These are phyloP conservation scores for Coracias cyanogaster DNA, from an alignment of 2,797 vertebrate genomes.

Conservation along the genomic window DNA sequence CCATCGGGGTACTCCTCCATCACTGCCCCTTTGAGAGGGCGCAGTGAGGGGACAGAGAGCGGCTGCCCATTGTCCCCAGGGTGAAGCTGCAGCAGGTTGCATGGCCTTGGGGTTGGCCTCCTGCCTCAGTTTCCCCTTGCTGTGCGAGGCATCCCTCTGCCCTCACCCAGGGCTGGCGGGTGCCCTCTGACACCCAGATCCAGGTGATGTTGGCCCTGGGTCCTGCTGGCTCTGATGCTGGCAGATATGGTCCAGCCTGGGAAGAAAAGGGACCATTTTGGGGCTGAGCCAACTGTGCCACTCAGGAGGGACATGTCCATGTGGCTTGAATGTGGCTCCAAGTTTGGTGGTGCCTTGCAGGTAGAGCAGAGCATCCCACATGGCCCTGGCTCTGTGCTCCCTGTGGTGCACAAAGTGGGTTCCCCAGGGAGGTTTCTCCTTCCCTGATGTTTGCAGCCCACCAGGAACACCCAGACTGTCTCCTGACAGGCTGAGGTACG, in stretches of 20 bases:
- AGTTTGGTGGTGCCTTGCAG: neutral
- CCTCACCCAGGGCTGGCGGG: accelerated
- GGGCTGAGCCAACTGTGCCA: neutral
- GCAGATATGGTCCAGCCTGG: neutral
- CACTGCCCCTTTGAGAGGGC: neutral
- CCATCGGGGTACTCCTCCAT: neutral
- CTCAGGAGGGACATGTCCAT: neutral
- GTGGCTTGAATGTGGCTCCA: accelerated
- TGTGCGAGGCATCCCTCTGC: neutral
- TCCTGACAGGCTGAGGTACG: accelerated
- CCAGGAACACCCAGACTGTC: neutral
- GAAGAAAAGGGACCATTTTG: neutral
- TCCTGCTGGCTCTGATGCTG: neutral
- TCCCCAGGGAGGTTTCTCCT: neutral
- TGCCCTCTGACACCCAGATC: neutral
- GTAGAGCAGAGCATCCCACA: neutral
- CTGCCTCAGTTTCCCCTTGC: slow-evolving; percentile 30
- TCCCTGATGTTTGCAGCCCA: neutral
- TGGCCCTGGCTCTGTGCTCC: neutral
- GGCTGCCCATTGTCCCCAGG: neutral
- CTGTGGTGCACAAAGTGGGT: accelerated
- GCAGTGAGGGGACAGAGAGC: accelerated
- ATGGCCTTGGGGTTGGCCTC: accelerated
- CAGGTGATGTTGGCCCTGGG: accelerated
- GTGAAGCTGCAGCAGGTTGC: neutral